Percentiles rank a stretch among this genome's conserved stretches.
These are phyloP conservation scores for Bucorvus abyssinicus DNA, from an alignment of 2,797 vertebrate genomes.

Conservation along the genomic window DNA sequence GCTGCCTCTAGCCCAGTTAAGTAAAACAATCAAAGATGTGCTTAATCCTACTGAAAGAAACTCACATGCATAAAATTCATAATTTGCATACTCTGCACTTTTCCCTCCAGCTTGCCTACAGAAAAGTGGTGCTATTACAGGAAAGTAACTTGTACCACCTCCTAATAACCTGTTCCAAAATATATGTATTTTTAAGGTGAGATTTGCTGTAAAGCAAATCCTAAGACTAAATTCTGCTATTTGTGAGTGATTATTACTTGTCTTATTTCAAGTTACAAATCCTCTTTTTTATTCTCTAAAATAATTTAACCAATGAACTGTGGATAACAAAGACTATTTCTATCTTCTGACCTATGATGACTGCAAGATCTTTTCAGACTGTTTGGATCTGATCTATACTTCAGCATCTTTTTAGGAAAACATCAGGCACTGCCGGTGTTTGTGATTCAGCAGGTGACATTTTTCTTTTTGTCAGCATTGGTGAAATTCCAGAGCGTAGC, in stretches of 20 bases:
- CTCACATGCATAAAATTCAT: not conserved
- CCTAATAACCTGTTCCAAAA: not conserved
- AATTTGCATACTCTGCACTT: not conserved
- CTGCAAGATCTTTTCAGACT: not conserved
- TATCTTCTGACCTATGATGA: not conserved
- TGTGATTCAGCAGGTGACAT: not conserved
- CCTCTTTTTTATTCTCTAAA: not conserved
- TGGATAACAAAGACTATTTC: not conserved
- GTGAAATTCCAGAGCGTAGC: not conserved
- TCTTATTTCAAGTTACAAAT: not conserved
- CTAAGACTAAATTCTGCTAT: not conserved
- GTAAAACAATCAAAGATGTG: not conserved
- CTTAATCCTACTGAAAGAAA: not conserved
- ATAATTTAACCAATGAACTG: not conserved
- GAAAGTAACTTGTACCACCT: not conserved
- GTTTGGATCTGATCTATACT: not conserved
- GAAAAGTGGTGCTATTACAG: not conserved
- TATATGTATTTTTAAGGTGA: not conserved
- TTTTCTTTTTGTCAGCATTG: not conserved
- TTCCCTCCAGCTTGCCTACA: not conserved
- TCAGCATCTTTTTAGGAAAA: not conserved
- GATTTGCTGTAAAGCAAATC: not conserved
- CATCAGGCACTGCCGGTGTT: not conserved
- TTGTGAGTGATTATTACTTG: not conserved
- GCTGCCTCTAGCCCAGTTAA: not conserved